Conservation (phyloP, 2,113 vertebrate genomes). For the Carettochelys insculpta region DNA sequence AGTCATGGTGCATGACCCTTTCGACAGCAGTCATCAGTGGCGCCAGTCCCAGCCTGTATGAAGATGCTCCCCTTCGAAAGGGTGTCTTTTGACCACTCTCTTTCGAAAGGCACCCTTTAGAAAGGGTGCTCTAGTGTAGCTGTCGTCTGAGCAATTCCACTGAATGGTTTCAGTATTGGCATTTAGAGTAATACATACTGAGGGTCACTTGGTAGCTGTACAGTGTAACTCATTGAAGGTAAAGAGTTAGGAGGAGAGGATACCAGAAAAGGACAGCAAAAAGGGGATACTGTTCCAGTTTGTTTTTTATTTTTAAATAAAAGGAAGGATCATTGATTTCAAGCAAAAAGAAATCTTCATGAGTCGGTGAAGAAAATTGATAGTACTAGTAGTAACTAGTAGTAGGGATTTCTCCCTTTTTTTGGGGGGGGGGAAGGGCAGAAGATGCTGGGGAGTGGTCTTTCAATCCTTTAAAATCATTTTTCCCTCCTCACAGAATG, state of each 20-base stretch:
- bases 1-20: too few relatives aligned
- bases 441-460: background rate
- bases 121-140: too few relatives aligned
- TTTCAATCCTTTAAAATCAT: background rate
- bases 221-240: background rate
- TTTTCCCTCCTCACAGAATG: background rate
- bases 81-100: too few relatives aligned
- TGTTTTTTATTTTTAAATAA: background rate
- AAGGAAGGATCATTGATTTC: background rate
- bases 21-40: too few relatives aligned
- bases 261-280: background rate
- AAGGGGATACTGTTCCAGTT: background rate
- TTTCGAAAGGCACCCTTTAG: too few relatives aligned
- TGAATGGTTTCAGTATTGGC: slow-evolving; percentile 40
- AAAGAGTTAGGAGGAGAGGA: background rate
- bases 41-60: too few relatives aligned
- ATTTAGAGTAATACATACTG: slow-evolving; percentile 46
- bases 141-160: slow-evolving; percentile 37
- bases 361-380: background rate
- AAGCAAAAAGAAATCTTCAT: background rate
- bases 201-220: slow-evolving; percentile 25
- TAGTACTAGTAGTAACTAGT: too few relatives aligned
- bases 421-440: background rate
- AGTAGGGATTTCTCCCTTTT: too few relatives aligned
- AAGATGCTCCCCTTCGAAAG: too few relatives aligned